A percentile compares a stretch with the other conserved stretches of the same genome.
Conservation (phyloP, 2,888 invertebrate genomes). For the Amphipoea oculea region DNA sequence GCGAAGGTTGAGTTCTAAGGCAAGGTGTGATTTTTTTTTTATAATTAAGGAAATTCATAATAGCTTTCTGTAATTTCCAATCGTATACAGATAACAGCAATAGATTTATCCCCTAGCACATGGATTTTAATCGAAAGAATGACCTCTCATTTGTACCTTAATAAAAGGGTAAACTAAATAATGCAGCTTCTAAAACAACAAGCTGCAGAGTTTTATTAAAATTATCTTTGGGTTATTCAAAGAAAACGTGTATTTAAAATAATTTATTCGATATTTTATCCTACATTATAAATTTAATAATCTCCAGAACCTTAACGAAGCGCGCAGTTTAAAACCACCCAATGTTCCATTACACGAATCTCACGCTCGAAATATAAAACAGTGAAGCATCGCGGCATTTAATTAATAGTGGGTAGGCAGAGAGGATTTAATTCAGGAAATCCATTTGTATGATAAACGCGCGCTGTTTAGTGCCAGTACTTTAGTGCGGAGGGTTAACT, state of each 20-base stretch:
- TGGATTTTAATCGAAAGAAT: not conserved
- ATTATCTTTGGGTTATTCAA: not conserved
- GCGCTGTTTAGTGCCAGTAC: slow-evolving; percentile 67
- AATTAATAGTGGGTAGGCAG: slow-evolving; percentile 68
- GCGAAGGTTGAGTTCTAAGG: not conserved
- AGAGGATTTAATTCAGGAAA: slow-evolving; percentile 75
- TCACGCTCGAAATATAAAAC: slow-evolving; percentile 51
- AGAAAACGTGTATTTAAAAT: not conserved
- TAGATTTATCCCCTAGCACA: too few relatives aligned
- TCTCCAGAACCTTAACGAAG: slow-evolving; percentile 4
- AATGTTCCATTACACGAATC: slow-evolving; percentile 18
- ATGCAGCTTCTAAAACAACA: not conserved
- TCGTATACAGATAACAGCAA: not conserved
- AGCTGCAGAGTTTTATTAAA: not conserved
- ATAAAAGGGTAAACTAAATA: not conserved
- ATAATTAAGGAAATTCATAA: not conserved
- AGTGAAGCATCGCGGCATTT: slow-evolving; percentile 61
- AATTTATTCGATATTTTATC: not conserved
- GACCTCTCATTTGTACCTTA: not conserved
- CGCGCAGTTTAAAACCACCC: not conserved
- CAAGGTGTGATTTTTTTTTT: not conserved
- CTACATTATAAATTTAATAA: slow-evolving; percentile 2
- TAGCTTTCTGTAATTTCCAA: not conserved
- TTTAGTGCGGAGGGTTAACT: slow-evolving; percentile 46
- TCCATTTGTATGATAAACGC: slow-evolving; percentile 82